Conservation (phyloP, 1,140 invertebrate genomes). For the Melanaphis sacchari region DNA sequence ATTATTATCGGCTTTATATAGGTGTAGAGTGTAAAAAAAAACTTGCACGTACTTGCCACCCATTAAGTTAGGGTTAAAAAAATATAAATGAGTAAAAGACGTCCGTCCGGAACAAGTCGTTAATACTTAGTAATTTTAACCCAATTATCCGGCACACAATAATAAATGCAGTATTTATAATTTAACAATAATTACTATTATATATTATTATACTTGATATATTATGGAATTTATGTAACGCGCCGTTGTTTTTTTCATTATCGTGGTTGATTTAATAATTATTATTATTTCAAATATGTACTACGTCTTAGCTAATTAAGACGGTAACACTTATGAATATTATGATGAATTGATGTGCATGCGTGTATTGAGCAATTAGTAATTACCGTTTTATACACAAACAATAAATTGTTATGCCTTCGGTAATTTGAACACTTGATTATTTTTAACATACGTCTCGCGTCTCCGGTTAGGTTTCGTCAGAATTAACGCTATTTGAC, state of each 20-base stretch:
- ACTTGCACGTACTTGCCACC: background rate
- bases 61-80: background rate
- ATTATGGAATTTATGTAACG: background rate
- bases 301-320: background rate
- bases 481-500: background rate
- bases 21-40: background rate
- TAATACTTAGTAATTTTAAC: background rate
- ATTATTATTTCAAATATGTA: background rate
- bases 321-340: background rate
- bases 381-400: background rate
- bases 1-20: background rate
- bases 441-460: background rate
- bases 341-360: background rate
- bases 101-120: background rate
- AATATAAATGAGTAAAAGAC: background rate
- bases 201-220: background rate
- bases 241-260: background rate
- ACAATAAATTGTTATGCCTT: background rate
- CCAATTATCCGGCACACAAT: background rate
- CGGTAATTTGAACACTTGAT: background rate
- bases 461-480: background rate
- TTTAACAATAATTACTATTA: background rate
- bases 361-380: background rate
- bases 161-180: background rate
- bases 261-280: background rate